Percentiles rank a stretch among this genome's conserved stretches.
Conservation (phyloP, 2,888 invertebrate genomes). For the Mayetiola destructor region DNA sequence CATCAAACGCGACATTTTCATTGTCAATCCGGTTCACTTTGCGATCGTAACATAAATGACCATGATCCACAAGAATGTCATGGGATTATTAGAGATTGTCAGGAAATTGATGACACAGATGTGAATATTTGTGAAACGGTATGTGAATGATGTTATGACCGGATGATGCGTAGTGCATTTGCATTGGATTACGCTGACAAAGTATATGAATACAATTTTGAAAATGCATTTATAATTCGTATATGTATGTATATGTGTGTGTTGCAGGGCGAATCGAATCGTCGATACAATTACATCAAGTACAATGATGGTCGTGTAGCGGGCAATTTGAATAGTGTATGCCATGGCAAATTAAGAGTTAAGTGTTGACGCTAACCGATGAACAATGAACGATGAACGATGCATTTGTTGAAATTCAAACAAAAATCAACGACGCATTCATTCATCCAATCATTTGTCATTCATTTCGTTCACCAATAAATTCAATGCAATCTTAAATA, state of each 20-base stretch:
- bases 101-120: constrained; percentile 54
- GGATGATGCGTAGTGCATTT: no score
- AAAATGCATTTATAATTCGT: no score
- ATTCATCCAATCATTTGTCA: not conserved
- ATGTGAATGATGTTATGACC: constrained; percentile 18
- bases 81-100: constrained; percentile 52
- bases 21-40: constrained; percentile 51
- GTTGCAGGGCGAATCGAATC: not conserved
- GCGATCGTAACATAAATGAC: constrained; percentile 37
- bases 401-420: not conserved
- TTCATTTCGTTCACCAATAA: not conserved
- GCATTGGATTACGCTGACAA: no score
- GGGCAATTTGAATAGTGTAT: constrained; percentile 1
- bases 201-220: no score
- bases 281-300: not conserved
- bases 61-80: constrained; percentile 36
- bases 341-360: constrained; percentile 8
- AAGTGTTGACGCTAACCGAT: constrained; percentile 7
- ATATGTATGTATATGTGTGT: no score
- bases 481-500: not conserved
- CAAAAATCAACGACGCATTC: not conserved
- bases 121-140: constrained; percentile 65
- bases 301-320: not conserved
- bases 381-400: not conserved
- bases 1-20: constrained; percentile 44